phyloP scores from a whole-genome alignment of 2,113 vertebrate species.

The Diglossa brunneiventris region DNA sequence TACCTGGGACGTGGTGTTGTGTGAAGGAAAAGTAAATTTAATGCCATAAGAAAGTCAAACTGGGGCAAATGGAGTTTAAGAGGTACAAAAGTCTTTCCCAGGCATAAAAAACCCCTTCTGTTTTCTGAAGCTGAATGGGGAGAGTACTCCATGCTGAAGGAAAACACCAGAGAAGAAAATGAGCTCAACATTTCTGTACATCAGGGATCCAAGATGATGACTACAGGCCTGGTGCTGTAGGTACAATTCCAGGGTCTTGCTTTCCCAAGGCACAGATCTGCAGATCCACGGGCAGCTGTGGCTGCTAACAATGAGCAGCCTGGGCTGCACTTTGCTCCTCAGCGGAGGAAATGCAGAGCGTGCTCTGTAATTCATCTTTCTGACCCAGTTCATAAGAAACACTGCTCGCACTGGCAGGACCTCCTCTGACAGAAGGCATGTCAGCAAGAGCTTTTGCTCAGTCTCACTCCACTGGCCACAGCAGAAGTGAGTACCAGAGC shows the following conservation, averaged over 20 bases:
- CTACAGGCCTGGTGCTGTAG: not conserved
- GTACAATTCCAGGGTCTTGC: not conserved
- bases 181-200: accelerated
- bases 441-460: slow-evolving; percentile 28
- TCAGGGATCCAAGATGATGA: not conserved
- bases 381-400: not conserved
- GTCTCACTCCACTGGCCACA: slow-evolving; percentile 18
- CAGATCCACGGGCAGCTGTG: not conserved
- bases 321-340: not conserved
- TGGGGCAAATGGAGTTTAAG: not conserved
- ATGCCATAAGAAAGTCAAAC: not conserved
- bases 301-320: not conserved
- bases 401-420: not conserved
- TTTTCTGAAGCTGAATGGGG: not conserved
- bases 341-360: not conserved
- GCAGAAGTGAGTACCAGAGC: not conserved
- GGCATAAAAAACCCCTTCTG: not conserved
- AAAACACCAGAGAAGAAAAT: not conserved
- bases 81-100: not conserved
- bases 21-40: not conserved
- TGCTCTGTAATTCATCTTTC: slow-evolving; percentile 2
- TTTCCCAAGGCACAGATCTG: not conserved
- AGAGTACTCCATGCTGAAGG: not conserved
- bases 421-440: slow-evolving; percentile 29
- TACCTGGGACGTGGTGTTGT: not conserved